A percentile compares a stretch with the other conserved stretches of the same genome.
Conservation (phyloP, 2,888 invertebrate genomes). For the Urechis unicinctus region DNA sequence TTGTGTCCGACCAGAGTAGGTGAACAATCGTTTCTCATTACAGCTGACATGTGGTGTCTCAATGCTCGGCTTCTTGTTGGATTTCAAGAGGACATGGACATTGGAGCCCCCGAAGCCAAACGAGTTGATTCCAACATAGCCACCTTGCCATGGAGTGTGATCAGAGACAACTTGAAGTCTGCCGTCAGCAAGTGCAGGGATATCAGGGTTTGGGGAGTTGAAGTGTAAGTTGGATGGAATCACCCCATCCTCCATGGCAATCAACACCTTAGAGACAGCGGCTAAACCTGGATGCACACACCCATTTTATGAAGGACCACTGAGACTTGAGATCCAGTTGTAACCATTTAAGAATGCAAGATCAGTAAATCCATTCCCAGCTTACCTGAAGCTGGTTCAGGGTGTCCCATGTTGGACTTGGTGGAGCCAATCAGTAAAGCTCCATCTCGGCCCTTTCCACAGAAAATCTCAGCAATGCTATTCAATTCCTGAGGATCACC, state of each 20-base stretch:
- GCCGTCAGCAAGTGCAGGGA: conserved; percentile 85
- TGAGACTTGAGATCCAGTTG: not conserved
- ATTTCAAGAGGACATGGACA: conserved; percentile 51
- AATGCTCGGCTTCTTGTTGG: conserved; percentile 37
- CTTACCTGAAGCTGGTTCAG: conserved; percentile 68
- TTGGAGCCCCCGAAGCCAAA: conserved; percentile 90
- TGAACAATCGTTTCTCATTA: conserved; percentile 65
- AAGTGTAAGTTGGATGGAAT: conserved; percentile 92
- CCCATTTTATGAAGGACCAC: not conserved
- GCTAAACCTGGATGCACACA: conserved; percentile 62
- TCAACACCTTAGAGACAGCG: conserved; percentile 80
- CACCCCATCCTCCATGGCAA: conserved; percentile 84
- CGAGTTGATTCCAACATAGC: conserved; percentile 87
- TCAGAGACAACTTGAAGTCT: conserved; percentile 72
- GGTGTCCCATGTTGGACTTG: conserved; percentile 98
- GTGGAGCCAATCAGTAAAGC: conserved; percentile 91
- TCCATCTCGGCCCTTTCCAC: conserved; percentile 33
- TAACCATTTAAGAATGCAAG: not conserved
- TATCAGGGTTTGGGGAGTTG: conserved; percentile 76
- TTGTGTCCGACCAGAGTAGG: conserved; percentile 79
- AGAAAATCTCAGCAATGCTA: conserved; percentile 71
- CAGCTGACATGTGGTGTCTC: conserved; percentile 32
- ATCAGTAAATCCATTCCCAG: not conserved
- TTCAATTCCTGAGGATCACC: conserved; percentile 97
- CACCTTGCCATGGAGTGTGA: conserved; percentile 79